Evolutionary conservation across 2,888 invertebrate genomes (phyloP), one percentile per base, ranked within the genome.

Genomic region (Malachius bipustulatus): DNA sequence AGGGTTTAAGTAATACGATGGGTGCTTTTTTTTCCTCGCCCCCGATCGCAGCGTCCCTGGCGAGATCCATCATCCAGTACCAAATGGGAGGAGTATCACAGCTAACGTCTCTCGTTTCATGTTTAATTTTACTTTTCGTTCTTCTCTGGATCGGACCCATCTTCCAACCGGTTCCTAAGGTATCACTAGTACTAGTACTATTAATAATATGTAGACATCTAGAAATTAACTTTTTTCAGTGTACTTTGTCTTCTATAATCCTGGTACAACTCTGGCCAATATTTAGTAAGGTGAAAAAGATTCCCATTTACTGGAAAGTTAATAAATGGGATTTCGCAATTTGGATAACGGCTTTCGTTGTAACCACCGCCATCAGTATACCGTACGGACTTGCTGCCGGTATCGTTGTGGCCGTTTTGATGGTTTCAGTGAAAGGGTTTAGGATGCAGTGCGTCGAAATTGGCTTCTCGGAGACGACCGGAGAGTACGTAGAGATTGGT

Each of bases 201-300:
- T 24, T 24, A 8, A 8, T 6, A 6, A 30, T 6, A 4, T 9
- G 3, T 24, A 24, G 8, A 8, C 24, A 9, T 24, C 24, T 24
- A 24, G 9, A 8, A 8, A 8, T 11, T 14, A 32, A 31, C 16
- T 14, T 14, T 13, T 61, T 59, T 37, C 56, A 82, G 82, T 77
- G 79, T 47, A 77, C 88, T 42, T 65, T 90, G 34, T 81, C 87
- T 2, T 72, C 80, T 51, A 80, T 89, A 53, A 87, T 89, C 45
- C 72, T 87, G 1, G 79, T 88, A 1, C 84, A 89, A 0, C 65
- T 89, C 16, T 83, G 84, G 60, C 78, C 80, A 16, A 81, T 89
- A 76, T 69, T 88, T 45, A 63, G 79, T 56, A 88, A 91, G 62
- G 66, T 72, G 37, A 69, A 55, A 16, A 78, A 84, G 32, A 64